Conservation (phyloP, 2,888 invertebrate genomes). For the Caenorhabditis sp. region DNA sequence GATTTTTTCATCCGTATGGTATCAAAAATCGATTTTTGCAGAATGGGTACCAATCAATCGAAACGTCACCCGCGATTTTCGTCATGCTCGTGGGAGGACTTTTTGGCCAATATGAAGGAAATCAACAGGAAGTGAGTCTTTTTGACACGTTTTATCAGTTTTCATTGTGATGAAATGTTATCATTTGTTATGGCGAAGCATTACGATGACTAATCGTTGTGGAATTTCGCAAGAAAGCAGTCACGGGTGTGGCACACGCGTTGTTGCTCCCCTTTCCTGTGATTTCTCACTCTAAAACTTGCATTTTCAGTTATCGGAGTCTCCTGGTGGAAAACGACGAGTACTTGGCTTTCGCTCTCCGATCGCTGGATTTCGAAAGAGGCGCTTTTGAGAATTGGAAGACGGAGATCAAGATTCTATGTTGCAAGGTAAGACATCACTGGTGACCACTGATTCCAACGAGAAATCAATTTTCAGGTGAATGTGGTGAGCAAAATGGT, state of each 20-base stretch:
- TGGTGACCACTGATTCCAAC: too few relatives aligned
- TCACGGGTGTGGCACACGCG: too few relatives aligned
- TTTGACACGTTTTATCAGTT: not conserved
- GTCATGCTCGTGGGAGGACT: constrained; percentile 56
- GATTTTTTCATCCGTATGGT: not conserved
- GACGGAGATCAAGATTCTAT: constrained; percentile 52
- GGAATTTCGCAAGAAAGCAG: too few relatives aligned
- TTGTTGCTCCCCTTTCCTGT: constrained; percentile 3
- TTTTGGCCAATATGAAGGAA: constrained; percentile 57
- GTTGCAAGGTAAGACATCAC: constrained; percentile 60
- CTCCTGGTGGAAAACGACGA: constrained; percentile 59
- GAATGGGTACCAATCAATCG: constrained; percentile 42
- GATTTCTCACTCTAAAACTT: not conserved
- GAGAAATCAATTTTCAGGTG: constrained; percentile 54
- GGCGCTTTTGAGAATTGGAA: constrained; percentile 55
- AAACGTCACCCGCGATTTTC: constrained; percentile 37
- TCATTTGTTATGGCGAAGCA: too few relatives aligned
- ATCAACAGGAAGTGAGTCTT: constrained; percentile 65
- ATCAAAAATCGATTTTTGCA: constrained; percentile 4
- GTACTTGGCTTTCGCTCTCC: constrained; percentile 64
- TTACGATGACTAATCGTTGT: too few relatives aligned
- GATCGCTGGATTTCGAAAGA: constrained; percentile 12
- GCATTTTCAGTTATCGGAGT: constrained; percentile 42
- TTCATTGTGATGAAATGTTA: too few relatives aligned
- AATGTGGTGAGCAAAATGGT: constrained; percentile 39